A percentile compares a stretch with the other conserved stretches of the same genome.
These are phyloP conservation scores for Dione juno DNA, from an alignment of 2,888 invertebrate genomes.

Conservation along the genomic window DNA sequence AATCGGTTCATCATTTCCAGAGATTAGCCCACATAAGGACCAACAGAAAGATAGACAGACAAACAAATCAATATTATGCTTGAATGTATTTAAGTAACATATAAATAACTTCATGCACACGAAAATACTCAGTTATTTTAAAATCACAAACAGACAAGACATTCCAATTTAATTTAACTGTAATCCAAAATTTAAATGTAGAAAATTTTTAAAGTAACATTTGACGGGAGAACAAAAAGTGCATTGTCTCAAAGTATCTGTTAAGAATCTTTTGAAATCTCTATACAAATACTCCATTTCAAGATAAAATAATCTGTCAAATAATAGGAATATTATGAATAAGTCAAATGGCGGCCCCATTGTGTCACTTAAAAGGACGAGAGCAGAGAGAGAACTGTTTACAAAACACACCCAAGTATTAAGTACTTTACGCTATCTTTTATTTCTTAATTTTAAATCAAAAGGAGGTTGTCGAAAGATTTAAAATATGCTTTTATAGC, in stretches of 20 bases:
- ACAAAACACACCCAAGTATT: neutral
- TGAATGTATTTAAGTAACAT: too few relatives aligned
- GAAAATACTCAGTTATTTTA: too few relatives aligned
- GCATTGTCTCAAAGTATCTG: slow-evolving; percentile 23
- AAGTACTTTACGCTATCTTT: neutral
- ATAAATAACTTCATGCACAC: too few relatives aligned
- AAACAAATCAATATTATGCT: too few relatives aligned
- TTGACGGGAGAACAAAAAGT: slow-evolving; percentile 15
- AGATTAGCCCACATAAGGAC: too few relatives aligned
- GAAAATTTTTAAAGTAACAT: slow-evolving; percentile 23
- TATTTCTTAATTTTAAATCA: too few relatives aligned
- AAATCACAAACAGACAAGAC: too few relatives aligned
- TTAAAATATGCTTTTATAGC: too few relatives aligned
- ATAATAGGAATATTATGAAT: neutral
- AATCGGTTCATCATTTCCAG: too few relatives aligned
- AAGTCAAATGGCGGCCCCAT: slow-evolving; percentile 11
- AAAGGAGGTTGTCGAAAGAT: too few relatives aligned
- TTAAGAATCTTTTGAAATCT: slow-evolving; percentile 8
- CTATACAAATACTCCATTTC: slow-evolving; percentile 8
- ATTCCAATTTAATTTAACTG: too few relatives aligned
- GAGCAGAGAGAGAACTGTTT: neutral
- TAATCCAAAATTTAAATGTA: neutral
- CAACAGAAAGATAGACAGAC: too few relatives aligned
- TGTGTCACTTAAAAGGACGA: slow-evolving; percentile 4
- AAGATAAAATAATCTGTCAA: slow-evolving; percentile 24